Percentiles rank a stretch among this genome's conserved stretches.
Conservation (phyloP, 1,140 invertebrate species). For the Andrena cerasifolii region DNA sequence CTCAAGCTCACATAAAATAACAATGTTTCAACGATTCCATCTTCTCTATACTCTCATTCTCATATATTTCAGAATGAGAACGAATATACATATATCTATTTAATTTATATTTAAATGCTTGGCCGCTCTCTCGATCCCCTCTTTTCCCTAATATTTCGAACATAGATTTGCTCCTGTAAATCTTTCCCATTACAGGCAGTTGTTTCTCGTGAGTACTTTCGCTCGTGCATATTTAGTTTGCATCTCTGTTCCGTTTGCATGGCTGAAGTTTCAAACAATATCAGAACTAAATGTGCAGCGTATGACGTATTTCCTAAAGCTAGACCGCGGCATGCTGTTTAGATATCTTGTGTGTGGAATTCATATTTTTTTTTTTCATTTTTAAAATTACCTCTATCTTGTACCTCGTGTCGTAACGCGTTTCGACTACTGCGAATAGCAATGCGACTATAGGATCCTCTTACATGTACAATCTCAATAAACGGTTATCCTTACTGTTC, state of each 20-base stretch:
- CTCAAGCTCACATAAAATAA: constrained; percentile 63
- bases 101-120: constrained; percentile 56
- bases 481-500: constrained; percentile 51
- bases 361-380: constrained; percentile 39
- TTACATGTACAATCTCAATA: constrained; percentile 59
- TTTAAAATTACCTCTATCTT: constrained; percentile 45
- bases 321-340: constrained; percentile 41
- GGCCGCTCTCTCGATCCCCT: constrained; percentile 29
- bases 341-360: constrained; percentile 20
- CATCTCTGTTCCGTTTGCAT: constrained; percentile 23
- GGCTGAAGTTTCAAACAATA: constrained; percentile 34
- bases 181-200: background rate
- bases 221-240: constrained; percentile 10
- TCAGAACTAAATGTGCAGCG: constrained; percentile 43
- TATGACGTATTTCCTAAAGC: constrained; percentile 47
- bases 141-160: constrained; percentile 26
- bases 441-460: constrained; percentile 37
- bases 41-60: constrained; percentile 54
- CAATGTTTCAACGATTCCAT: constrained; percentile 60
- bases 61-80: constrained; percentile 50
- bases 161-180: constrained; percentile 21
- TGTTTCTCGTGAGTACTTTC: background rate
- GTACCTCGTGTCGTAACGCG: constrained; percentile 30
- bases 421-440: constrained; percentile 22
- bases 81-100: constrained; percentile 58